Base-by-base conservation (phyloP, 2,888 invertebrate species). In the Catonia carolina region DNA sequence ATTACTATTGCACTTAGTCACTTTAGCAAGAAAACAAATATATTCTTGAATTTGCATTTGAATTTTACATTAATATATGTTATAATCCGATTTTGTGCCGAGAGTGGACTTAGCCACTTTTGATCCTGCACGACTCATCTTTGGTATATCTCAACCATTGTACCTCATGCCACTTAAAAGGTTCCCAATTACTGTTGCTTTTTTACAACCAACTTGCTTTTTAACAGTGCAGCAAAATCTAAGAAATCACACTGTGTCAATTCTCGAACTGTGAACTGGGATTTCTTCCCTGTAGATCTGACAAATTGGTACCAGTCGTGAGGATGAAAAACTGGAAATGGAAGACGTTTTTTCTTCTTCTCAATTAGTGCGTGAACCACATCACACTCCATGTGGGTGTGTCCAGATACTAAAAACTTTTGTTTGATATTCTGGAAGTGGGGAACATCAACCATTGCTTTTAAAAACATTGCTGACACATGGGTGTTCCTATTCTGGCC, bases 401-500 rank as follows among this genome's bases (percentile, higher is more conserved):
- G 65, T 18, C 62, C 63, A 35, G 57, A 39, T 17, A 64, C 55
- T 27, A 65, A 47, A 61, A 64, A 66, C 33, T 64, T 66, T 22
- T 66, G 66, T 18, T 66, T 58, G 15, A 66, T 63, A 4, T 14
- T n/a, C 59, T 61, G 53, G 56, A 63, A n/a, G 53, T 45, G 20
- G 1, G 8, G 8, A 10, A 49, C 15, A 31, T 53, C 14, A 56
- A 56, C 8, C 50, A 63, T 60, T 18, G 41, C 23, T 36, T 36
- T 41, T 12, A 62, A 50, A 60, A 66, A 62, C 64, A 65, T 65
- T 15, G 60, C 61, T 14, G 58, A 51, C 5, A 66, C 60, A 54
- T 64, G 61, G 33, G 61, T 59, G 52, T 66, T 63, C 47, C 62
- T 63, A 54, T 67, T 67, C 53, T 65, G 65, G 8, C 65, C 64